A percentile compares a stretch with the other conserved stretches of the same genome.
These are phyloP conservation scores for Dipodomys merriami DNA, from an alignment of 2,113 vertebrate species.

Conservation along the genomic window DNA sequence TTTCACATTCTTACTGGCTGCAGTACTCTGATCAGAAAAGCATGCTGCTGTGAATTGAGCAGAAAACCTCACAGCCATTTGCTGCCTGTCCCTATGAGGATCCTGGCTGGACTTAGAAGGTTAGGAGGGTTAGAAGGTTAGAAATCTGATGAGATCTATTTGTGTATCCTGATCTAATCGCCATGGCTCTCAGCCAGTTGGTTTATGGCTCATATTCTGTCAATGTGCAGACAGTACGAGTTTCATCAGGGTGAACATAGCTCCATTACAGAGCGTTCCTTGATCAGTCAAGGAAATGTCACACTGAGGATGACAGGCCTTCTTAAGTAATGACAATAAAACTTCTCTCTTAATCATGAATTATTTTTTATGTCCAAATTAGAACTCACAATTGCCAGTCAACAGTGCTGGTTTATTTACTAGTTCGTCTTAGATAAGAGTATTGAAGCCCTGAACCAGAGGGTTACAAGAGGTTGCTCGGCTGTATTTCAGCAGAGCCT, in stretches of 20 bases:
- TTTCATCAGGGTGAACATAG: neutral
- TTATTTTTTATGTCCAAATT: neutral
- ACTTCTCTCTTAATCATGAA: neutral
- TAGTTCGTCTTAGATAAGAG: neutral
- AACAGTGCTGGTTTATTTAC: neutral
- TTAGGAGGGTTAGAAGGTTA: neutral
- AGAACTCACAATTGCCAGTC: neutral
- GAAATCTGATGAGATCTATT: neutral
- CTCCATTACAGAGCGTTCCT: neutral
- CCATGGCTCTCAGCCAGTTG: neutral
- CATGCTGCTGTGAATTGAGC: neutral
- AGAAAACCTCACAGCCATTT: neutral
- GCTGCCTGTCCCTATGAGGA: neutral
- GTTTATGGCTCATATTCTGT: neutral
- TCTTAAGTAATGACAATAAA: constrained; percentile 12
- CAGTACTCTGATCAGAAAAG: neutral
- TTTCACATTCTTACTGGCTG: neutral
- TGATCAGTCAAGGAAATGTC: neutral
- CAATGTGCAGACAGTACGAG: neutral
- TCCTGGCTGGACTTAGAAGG: neutral
- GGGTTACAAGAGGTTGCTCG: neutral
- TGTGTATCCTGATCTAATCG: neutral
- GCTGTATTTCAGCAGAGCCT: neutral
- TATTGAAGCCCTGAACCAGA: neutral
- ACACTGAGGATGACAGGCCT: neutral